phyloP scores from a whole-genome alignment of 2,113 vertebrate genomes.

The Alosa alosa region DNA sequence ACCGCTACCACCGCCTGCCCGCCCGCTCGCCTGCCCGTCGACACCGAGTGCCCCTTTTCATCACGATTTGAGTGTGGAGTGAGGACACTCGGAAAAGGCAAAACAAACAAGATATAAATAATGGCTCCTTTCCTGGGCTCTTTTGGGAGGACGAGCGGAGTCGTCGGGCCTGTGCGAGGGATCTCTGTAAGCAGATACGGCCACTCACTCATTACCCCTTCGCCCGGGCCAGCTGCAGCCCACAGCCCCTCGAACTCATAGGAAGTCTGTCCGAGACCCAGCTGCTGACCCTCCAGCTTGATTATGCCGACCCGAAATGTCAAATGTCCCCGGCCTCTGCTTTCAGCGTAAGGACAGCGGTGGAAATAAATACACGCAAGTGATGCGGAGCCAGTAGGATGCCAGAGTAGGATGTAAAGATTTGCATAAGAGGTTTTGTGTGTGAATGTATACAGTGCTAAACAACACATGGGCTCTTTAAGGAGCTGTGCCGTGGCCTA shows the following conservation, averaged over 20 bases:
- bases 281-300: neutral
- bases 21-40: neutral
- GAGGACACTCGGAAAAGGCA: neutral
- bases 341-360: neutral
- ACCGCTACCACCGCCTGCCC: neutral
- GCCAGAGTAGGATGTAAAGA: neutral
- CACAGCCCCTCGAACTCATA: neutral
- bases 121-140: neutral
- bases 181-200: conserved; percentile 28
- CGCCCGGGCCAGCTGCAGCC: neutral
- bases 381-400: neutral
- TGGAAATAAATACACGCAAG: neutral
- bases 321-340: neutral
- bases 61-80: conserved; percentile 26
- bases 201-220: conserved; percentile 10
- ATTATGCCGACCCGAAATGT: neutral
- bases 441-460: neutral
- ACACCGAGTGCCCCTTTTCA: conserved; percentile 26
- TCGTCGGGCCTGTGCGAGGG: neutral
- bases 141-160: neutral
- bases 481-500: neutral
- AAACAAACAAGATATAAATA: conserved; percentile 11
- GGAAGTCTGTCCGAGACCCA: conserved; percentile 7
- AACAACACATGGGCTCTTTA: neutral
- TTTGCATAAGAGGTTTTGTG: neutral